Conservation (phyloP, 2,113 vertebrate genomes). For the Myrmophylax atrothorax region DNA sequence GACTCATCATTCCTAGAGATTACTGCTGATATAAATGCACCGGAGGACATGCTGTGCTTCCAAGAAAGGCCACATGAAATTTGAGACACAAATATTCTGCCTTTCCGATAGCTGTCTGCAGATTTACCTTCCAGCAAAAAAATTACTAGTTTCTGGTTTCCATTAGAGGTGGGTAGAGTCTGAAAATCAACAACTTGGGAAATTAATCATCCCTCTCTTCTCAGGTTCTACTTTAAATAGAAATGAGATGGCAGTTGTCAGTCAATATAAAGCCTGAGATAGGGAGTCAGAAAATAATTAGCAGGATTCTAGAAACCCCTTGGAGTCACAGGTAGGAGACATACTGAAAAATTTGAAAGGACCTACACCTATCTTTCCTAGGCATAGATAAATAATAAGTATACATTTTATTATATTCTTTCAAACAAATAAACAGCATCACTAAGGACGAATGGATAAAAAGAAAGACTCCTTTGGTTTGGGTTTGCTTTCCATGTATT, state of each 20-base stretch:
- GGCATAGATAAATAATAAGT: neutral
- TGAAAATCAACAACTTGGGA: neutral
- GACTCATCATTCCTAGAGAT: neutral
- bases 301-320: neutral
- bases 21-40: neutral
- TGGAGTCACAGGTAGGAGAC: neutral
- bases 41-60: neutral
- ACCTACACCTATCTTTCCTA: neutral
- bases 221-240: neutral
- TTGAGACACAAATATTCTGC: neutral
- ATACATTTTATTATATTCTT: neutral
- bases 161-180: neutral
- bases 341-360: neutral
- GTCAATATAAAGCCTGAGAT: neutral
- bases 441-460: neutral
- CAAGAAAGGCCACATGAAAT: neutral
- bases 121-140: neutral
- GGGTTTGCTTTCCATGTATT: neutral
- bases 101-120: neutral
- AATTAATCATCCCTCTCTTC: neutral
- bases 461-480: neutral
- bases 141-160: neutral
- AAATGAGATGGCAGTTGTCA: neutral
- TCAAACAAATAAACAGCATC: neutral
- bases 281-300: neutral